Base-by-base conservation (phyloP, 1,140 invertebrate species). In the Zaprionus ghesquierei region DNA sequence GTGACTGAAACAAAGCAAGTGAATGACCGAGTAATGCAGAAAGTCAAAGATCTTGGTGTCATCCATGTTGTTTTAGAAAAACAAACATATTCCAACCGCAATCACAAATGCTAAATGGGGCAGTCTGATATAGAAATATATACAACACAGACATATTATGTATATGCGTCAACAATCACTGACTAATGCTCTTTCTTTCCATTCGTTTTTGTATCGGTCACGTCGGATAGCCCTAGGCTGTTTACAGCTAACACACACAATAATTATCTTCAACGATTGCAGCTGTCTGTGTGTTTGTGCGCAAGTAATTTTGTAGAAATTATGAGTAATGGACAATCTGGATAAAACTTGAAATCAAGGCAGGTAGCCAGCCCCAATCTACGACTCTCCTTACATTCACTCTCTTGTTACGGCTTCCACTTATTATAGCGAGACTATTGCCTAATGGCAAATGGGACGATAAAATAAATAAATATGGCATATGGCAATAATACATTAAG, bases 261-360 rank as follows among this genome's bases (percentile, higher is more conserved):
- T 51, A 29, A 51, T 66, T 54, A 59, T 20, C 33, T 13, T 59
- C 31, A 51, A 56, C 35, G 25, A 12, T 60, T 31, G 27, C 53
- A 5, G 13, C 8, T 55, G 23, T 22, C 18, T 25, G 12, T 46
- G 56, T 69, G 35, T 33, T 12, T 25, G 38, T 66, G 8, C 54
- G 46, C 5, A 20, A 25, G 56, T 66, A 58, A 54, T 9, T 60
- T 33, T 46, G 25, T 54, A 49, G 54, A 84, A 79, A 76, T 79
- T 79, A 84, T 82, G 80, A 82, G 71, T 82, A 82, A 82, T 81
- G 79, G 77, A 54, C 49, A 75, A 84, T 82, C 80, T 69, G 80
- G 66, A 79, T 79, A 75, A 60, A 79, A 75, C 75, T 69, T 23
- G 75, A 82, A 75, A 27, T 58, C n/a, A n/a, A 22, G 31, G 50